Percentiles rank a stretch among this genome's conserved stretches.
phyloP scores from a whole-genome alignment of 2,888 invertebrate species.

The Palloptera scutellata region DNA sequence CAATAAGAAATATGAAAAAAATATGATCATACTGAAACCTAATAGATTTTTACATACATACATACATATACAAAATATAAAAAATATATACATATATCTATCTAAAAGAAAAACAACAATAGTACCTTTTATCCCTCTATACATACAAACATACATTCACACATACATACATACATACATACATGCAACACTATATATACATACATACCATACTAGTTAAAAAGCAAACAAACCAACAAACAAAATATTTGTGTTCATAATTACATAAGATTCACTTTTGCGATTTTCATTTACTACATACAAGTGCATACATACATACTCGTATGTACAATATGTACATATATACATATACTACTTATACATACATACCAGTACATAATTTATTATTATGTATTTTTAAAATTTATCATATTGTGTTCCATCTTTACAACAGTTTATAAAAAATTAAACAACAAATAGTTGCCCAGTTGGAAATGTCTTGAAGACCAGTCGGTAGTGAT shows the following conservation, averaged over 20 bases:
- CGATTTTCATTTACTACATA: constrained; percentile 9
- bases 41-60: background rate
- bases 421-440: background rate
- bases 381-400: no score
- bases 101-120: background rate
- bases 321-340: constrained; percentile 33
- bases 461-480: no score
- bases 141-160: constrained; percentile 11
- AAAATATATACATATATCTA: constrained; percentile 5
- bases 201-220: background rate
- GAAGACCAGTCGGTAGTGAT: no score
- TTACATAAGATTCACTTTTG: constrained; percentile 27
- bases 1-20: constrained; percentile 9
- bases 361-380: no score
- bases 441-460: no score
- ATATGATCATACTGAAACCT: constrained; percentile 2
- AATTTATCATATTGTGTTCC: background rate
- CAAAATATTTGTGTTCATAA: constrained; percentile 45
- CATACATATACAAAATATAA: constrained; percentile 3
- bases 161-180: constrained; percentile 21
- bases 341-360: background rate
- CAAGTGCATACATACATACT: constrained; percentile 8
- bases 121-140: background rate
- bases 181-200: constrained; percentile 8
- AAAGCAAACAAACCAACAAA: constrained; percentile 5